A percentile compares a stretch with the other conserved stretches of the same genome.
These are phyloP conservation scores for Acleris sparsana DNA, from an alignment of 2,888 invertebrate species.

Conservation along the genomic window DNA sequence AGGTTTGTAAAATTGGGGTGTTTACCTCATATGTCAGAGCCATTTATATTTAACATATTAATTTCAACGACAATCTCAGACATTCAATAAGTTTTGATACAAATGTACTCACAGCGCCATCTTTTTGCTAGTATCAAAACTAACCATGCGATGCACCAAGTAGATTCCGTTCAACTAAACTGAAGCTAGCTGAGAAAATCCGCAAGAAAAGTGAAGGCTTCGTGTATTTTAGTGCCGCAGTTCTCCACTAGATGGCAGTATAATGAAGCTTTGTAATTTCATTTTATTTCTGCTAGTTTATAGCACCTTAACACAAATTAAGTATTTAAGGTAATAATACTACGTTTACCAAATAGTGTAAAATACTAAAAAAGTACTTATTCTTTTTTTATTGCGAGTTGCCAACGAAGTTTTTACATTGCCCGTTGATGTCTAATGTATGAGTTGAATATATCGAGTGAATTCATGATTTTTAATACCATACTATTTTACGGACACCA, in stretches of 20 bases:
- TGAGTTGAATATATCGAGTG: neutral
- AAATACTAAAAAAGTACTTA: too few species aligned
- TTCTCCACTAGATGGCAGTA: conserved; percentile 16
- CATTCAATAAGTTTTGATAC: neutral
- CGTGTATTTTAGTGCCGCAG: conserved; percentile 7
- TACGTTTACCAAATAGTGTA: too few species aligned
- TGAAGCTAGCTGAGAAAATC: neutral
- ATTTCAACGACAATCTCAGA: too few species aligned
- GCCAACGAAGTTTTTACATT: too few species aligned
- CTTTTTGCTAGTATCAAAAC: neutral
- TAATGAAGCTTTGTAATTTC: neutral
- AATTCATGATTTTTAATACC: neutral
- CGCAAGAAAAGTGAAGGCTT: conserved; percentile 2
- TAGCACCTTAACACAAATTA: too few species aligned
- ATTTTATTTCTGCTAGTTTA: too few species aligned
- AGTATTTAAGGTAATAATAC: too few species aligned
- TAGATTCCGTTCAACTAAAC: conserved; percentile 21
- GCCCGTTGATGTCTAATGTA: conserved; percentile 56
- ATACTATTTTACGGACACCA: too few species aligned
- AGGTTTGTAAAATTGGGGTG: too few species aligned
- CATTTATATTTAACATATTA: neutral
- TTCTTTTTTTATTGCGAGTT: too few species aligned
- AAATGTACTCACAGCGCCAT: conserved; percentile 9
- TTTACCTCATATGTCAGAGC: neutral
- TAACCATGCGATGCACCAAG: neutral